A percentile compares a stretch with the other conserved stretches of the same genome.
Conservation (phyloP, 2,888 invertebrate species). For the Chelonus formosanus region DNA sequence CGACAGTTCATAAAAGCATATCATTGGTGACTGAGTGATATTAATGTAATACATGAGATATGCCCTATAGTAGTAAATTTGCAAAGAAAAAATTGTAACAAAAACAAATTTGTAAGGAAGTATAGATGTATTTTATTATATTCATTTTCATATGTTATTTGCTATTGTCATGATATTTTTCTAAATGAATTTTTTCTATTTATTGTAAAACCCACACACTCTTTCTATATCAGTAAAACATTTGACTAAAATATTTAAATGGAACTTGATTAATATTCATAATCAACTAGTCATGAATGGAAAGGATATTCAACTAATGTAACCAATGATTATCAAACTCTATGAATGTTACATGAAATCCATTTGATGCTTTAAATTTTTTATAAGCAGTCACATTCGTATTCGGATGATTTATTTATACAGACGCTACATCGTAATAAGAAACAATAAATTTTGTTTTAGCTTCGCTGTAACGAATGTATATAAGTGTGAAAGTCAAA, state of each 20-base stretch:
- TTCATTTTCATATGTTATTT: conserved; percentile 38
- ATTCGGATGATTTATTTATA: conserved; percentile 39
- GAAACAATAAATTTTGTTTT: conserved; percentile 20
- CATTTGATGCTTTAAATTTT: conserved; percentile 3
- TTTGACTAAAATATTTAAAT: conserved; percentile 15
- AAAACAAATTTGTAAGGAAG: not conserved
- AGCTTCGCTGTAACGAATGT: conserved; percentile 20
- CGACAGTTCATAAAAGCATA: conserved; percentile 53
- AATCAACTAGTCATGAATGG: not conserved
- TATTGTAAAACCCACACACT: conserved; percentile 32
- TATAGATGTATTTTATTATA: not conserved
- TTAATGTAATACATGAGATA: conserved; percentile 46
- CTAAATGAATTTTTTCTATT: conserved; percentile 42
- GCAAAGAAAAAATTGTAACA: conserved; percentile 23
- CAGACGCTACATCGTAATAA: conserved; percentile 23
- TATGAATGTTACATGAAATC: conserved; percentile 10
- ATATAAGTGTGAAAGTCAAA: conserved; percentile 5
- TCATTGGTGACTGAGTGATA: conserved; percentile 55
- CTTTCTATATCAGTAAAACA: conserved; percentile 15
- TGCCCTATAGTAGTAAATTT: conserved; percentile 30
- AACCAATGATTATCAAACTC: not conserved
- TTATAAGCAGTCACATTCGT: conserved; percentile 13
- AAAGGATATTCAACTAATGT: too few relatives aligned
- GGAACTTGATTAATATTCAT: conserved; percentile 23
- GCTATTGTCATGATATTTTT: conserved; percentile 44